These are phyloP conservation scores for Martes martes DNA, from an alignment of 2,113 vertebrate species.

Conservation along the genomic window DNA sequence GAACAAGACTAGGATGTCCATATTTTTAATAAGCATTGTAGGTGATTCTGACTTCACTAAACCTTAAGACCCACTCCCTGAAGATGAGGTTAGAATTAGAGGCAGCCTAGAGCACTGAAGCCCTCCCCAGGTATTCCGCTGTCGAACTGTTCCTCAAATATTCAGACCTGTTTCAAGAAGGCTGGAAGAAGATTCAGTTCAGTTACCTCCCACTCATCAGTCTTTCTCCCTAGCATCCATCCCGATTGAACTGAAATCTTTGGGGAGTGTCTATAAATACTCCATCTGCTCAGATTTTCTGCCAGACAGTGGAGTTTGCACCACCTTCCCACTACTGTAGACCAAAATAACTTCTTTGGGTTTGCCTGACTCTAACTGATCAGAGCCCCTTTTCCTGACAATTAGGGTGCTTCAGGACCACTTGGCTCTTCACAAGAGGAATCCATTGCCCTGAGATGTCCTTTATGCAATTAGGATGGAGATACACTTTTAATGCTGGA, in stretches of 20 bases:
- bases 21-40: background rate
- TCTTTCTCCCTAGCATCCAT: slow-evolving; percentile 42
- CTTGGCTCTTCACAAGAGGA: slow-evolving; percentile 2
- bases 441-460: background rate
- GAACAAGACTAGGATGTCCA: background rate
- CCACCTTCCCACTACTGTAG: slow-evolving; percentile 62
- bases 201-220: slow-evolving; percentile 52
- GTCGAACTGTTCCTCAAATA: background rate
- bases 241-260: slow-evolving; percentile 50
- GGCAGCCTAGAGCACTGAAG: background rate
- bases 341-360: slow-evolving; percentile 59
- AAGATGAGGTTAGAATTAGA: background rate
- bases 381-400: background rate
- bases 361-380: slow-evolving; percentile 29
- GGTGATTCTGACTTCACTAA: background rate
- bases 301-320: slow-evolving; percentile 59
- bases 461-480: background rate
- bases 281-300: slow-evolving; percentile 64
- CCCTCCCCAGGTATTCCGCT: background rate
- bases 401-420: background rate
- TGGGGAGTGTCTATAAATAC: slow-evolving; percentile 63
- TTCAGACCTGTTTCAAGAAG: background rate
- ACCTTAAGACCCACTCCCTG: background rate
- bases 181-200: slow-evolving; percentile 32
- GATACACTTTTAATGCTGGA: background rate